Percentiles rank a stretch among this genome's conserved stretches.
Conservation (phyloP, 1,140 invertebrate species). For the Leucophenga varia region DNA sequence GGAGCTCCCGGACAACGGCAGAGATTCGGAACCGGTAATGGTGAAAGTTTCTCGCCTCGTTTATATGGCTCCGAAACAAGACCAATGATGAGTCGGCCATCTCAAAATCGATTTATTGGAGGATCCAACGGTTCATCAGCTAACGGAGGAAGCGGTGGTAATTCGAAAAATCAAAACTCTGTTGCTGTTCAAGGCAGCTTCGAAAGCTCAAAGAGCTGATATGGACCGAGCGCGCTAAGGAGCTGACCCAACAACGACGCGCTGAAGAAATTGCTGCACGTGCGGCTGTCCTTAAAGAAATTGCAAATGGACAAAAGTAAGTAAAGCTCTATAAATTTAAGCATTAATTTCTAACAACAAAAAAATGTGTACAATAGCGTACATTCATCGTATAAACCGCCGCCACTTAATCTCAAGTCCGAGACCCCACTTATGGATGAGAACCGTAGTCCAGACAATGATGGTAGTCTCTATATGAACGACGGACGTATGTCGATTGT, state of each 20-base stretch:
- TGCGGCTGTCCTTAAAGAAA: slow-evolving; percentile 61
- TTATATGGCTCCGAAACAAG: slow-evolving; percentile 33
- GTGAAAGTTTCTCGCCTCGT: not conserved
- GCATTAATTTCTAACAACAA: not conserved
- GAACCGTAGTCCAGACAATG: slow-evolving; percentile 38
- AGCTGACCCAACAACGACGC: slow-evolving; percentile 64
- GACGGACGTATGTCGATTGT: slow-evolving; percentile 23
- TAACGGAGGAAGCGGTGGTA: slow-evolving; percentile 6
- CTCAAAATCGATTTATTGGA: slow-evolving; percentile 40
- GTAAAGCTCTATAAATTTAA: slow-evolving; percentile 2
- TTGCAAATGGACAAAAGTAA: slow-evolving; percentile 57
- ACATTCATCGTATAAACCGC: slow-evolving; percentile 19
- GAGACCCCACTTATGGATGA: slow-evolving; percentile 44
- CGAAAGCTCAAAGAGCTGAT: slow-evolving; percentile 66
- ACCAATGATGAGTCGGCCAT: slow-evolving; percentile 22
- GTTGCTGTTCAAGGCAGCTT: slow-evolving; percentile 65
- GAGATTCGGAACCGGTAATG: slow-evolving; percentile 8
- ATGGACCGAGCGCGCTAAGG: slow-evolving; percentile 66
- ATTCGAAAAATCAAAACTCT: slow-evolving; percentile 25
- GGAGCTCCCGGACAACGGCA: slow-evolving; percentile 28
- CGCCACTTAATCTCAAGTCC: slow-evolving; percentile 2
- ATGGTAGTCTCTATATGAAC: slow-evolving; percentile 11
- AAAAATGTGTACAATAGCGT: slow-evolving; percentile 18
- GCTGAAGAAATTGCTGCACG: slow-evolving; percentile 64
- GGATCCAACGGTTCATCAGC: slow-evolving; percentile 18